Base-by-base conservation (phyloP, 2,113 vertebrate species). In the Grantiella picta region DNA sequence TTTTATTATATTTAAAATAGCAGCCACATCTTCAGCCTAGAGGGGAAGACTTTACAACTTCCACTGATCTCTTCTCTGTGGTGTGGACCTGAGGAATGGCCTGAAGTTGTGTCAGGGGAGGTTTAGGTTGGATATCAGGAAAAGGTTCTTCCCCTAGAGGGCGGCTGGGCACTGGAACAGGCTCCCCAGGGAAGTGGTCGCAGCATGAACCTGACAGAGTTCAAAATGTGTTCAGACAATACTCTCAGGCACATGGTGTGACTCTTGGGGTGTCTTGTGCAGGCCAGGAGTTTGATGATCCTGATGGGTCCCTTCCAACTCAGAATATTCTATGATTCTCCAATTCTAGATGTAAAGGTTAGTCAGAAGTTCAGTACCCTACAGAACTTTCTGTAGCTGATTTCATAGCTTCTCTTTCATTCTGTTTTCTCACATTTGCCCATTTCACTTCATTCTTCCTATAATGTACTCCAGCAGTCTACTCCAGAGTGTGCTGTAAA, bases 181-280 rank as follows among this genome's bases (percentile, higher is more conserved):
- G 38, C 23, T 61, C 38, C 28, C 40, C 40, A 49, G 31, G 14
- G 35, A 0, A 49, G 18, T 9, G 21, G 10, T 31, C 47, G 35
- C 63, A 69, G 29, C 29, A 19, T 23, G 29, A 76, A 2, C 53
- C 47, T 69, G 53, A 12, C 29, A 49, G 40, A 54, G 12, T 8
- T 83, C 18, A 1, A 2, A 2, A 31, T 33, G 10, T 1, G 3
- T 49, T 82, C 42, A n/a, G 17, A 2, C 29, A 54, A 19, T 18
- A 18, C 47, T 53, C n/a, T 69, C 0, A 1, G n/a, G 35, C 29
- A 49, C 17, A 13, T 1, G 14, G 20, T 0, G 14, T 27, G 53
- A 9, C 24, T 69, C 35, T 9, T 76, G n/a, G 8, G 12, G 4
- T 61, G 63, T 82, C 38, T 24, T 89, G 4, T 76, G 40, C 47